These are phyloP conservation scores for Micropoecilia bifurca DNA, from an alignment of 2,797 vertebrate genomes.

Conservation along the genomic window DNA sequence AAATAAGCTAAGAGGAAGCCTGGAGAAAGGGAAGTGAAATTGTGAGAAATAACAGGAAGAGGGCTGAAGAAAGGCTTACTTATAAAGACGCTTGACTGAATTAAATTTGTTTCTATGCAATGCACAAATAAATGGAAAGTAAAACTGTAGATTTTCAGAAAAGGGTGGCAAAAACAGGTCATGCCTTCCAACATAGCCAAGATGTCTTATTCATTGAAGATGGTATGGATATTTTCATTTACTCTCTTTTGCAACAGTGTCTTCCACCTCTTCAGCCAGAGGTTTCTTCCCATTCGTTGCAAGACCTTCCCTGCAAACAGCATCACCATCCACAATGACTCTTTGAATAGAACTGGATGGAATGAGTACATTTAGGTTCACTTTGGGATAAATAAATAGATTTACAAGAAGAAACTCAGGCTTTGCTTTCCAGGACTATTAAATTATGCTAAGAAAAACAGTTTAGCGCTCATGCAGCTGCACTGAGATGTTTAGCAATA, in stretches of 20 bases:
- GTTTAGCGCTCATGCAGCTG: not conserved
- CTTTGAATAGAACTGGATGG: no score
- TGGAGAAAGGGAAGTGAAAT: constrained; percentile 19
- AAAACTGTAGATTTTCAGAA: not conserved
- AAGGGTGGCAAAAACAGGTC: not conserved
- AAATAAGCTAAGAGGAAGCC: not conserved
- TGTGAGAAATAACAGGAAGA: constrained; percentile 25
- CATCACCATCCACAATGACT: not conserved
- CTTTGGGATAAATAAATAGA: not conserved
- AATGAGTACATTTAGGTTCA: not conserved
- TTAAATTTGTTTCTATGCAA: not conserved
- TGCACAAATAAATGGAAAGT: not conserved
- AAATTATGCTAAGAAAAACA: not conserved
- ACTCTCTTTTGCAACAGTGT: not conserved
- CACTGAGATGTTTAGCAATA: not conserved
- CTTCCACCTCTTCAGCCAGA: not conserved
- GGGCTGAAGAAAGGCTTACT: not conserved
- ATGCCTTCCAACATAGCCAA: not conserved
- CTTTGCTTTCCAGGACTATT: not conserved
- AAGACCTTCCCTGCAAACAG: not conserved
- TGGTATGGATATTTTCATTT: not conserved
- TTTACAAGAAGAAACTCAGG: not conserved
- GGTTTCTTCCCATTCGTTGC: not conserved
- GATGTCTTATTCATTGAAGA: not conserved
- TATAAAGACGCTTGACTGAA: not conserved